Conservation (phyloP, 2,888 invertebrate genomes). For the Allacma fusca region DNA sequence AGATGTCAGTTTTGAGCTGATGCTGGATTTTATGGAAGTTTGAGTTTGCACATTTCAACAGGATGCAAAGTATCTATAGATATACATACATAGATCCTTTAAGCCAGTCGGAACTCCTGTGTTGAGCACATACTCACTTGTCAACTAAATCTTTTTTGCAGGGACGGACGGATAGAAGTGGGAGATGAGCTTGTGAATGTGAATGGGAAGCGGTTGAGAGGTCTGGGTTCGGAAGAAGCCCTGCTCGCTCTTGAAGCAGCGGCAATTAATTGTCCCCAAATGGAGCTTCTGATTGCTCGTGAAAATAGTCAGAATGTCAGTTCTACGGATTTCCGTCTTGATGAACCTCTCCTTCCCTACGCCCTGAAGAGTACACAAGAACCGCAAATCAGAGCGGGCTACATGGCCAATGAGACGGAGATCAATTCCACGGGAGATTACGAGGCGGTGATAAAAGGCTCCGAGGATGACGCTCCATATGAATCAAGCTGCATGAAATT, state of each 20-base stretch:
- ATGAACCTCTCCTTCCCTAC: background rate
- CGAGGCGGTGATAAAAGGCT: constrained; percentile 18
- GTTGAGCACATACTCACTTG: too few relatives aligned
- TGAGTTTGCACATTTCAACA: too few relatives aligned
- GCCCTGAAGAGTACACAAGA: background rate
- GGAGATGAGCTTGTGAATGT: constrained; percentile 79
- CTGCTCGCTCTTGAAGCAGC: constrained; percentile 49
- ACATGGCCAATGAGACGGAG: too few relatives aligned
- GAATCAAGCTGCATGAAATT: constrained; percentile 32
- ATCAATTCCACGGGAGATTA: constrained; percentile 34
- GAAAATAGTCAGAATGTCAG: constrained; percentile 38
- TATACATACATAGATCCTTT: too few relatives aligned
- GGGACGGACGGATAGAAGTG: constrained; percentile 73
- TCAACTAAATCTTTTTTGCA: constrained; percentile 60
- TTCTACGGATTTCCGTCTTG: background rate
- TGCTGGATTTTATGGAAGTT: too few relatives aligned
- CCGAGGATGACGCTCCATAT: background rate
- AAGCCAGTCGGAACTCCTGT: too few relatives aligned
- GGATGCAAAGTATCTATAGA: too few relatives aligned
- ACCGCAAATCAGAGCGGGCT: background rate
- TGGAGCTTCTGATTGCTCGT: constrained; percentile 58
- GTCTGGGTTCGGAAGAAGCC: constrained; percentile 65
- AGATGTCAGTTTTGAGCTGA: too few relatives aligned
- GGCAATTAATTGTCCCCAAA: constrained; percentile 55
- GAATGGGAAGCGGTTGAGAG: constrained; percentile 74